These are phyloP conservation scores for Ditylenchus dipsaci DNA, from an alignment of 1,140 invertebrate genomes.

Conservation along the genomic window DNA sequence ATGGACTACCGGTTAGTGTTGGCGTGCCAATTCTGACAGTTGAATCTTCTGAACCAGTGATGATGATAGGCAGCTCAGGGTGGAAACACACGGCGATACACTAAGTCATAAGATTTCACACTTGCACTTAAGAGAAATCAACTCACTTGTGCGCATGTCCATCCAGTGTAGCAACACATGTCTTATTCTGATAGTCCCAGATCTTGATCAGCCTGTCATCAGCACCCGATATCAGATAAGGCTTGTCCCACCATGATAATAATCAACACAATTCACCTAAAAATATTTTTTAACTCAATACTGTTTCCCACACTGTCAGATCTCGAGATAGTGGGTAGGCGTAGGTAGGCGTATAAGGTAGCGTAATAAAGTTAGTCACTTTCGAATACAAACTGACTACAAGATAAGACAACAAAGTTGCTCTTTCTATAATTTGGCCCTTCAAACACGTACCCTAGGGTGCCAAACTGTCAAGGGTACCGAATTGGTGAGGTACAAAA, in stretches of 20 bases:
- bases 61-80: slow-evolving; percentile 90
- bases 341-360: no score
- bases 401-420: no score
- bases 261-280: slow-evolving; percentile 89
- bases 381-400: no score
- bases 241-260: slow-evolving; percentile 99
- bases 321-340: no score
- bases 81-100: slow-evolving; percentile 85
- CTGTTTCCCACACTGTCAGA: no score
- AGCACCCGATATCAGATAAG: slow-evolving; percentile 95
- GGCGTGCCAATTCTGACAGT: slow-evolving; percentile 95
- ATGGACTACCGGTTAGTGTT: slow-evolving; percentile 75
- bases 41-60: slow-evolving; percentile 94
- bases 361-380: no score
- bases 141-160: slow-evolving; percentile 79
- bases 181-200: slow-evolving; percentile 99
- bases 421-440: no score
- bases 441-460: no score
- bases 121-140: no score
- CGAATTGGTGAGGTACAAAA: no score
- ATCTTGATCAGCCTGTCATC: slow-evolving; percentile 96
- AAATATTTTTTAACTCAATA: not conserved
- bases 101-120: slow-evolving; percentile 57
- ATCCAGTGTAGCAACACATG: slow-evolving; percentile 95
- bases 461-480: no score